Evolutionary conservation across 2,888 invertebrate genomes (phyloP), one percentile per base, ranked within the genome.

Genomic region (Bhutanitis thaidina): DNA sequence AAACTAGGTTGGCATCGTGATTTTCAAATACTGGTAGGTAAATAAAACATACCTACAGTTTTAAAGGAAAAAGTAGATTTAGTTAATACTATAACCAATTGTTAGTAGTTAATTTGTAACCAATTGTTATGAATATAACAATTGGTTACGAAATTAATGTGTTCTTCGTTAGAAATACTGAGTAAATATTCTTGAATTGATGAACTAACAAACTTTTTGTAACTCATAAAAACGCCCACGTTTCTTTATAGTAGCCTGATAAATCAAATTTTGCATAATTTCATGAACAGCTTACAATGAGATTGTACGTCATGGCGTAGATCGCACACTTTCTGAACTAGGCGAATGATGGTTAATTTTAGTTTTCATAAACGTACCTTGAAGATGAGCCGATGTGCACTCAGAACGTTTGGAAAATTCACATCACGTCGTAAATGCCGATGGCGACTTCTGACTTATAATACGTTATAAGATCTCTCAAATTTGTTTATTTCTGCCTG

Each of bases 301-400:
- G 41, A 51, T 34, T 29, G 39, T 45, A 36, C 45, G 37, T 46
- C 51, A 51, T 36, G 12, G 30, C 14, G 8, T 25, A 39, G 37
- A 41, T 47, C 14, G 48, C 52, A 48, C 37, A 30, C 25, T 43
- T 50, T 46, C 32, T 7, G 20, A 40, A 34, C 44, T 20, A 45
- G 27, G 41, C 45, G 34, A 51, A 45, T 43, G 38, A 45, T 51
- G 35, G 49, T 50, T 57, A 54, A 54, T 48, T 57, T 46, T 57
- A 54, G 57, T 53, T 50, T 39, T 43, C 45, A 50, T 57, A 54
- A 51, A 57, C 50, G 34, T 45, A 53, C 38, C 50, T 45, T 14
- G 34, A 32, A 16, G 43, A 41, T 27, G 43, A 43, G 32, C 47
- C 29, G 20, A 50, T 44, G 40, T 32, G 39, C 37, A 16, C 25